Conservation (phyloP, 2,797 vertebrate species). For the Eptatretus atami region DNA sequence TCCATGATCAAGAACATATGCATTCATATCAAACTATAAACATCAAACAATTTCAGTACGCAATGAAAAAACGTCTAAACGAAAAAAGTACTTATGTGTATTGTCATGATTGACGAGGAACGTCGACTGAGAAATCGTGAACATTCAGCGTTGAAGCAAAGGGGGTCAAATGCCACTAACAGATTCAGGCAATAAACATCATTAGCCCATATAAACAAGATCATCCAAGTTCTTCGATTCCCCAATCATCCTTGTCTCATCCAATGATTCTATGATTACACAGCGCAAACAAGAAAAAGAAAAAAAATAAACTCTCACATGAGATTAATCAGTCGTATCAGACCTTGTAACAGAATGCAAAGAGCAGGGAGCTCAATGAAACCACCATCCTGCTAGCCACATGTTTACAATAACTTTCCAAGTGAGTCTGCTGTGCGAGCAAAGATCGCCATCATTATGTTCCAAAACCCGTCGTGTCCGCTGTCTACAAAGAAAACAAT, state of each 20-base stretch:
- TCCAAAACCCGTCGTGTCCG: slow-evolving; percentile 37
- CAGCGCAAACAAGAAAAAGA: too few relatives aligned
- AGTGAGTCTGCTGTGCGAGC: slow-evolving; percentile 66
- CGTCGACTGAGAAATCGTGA: too few relatives aligned
- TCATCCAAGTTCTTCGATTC: background rate
- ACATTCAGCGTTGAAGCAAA: slow-evolving; percentile 71
- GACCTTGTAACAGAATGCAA: too few relatives aligned
- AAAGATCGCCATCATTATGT: slow-evolving; percentile 46
- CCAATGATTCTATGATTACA: background rate
- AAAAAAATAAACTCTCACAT: too few relatives aligned
- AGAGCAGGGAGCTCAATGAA: background rate
- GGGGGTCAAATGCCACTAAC: slow-evolving; percentile 41
- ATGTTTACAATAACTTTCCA: slow-evolving; percentile 89
- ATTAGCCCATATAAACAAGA: background rate
- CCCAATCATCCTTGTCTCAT: background rate
- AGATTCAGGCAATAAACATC: slow-evolving; percentile 12
- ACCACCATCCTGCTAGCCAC: slow-evolving; percentile 79
- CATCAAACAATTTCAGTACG: too few relatives aligned
- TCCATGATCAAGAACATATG: too few relatives aligned
- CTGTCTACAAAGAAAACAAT: too few relatives aligned
- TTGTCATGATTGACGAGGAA: slow-evolving; percentile 34
- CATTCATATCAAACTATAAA: too few relatives aligned
- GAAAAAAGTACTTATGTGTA: slow-evolving; percentile 35
- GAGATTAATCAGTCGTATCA: too few relatives aligned
- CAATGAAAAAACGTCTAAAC: background rate